These are phyloP conservation scores for Hemiprocne comata DNA, from an alignment of 2,113 vertebrate genomes.

Conservation along the genomic window DNA sequence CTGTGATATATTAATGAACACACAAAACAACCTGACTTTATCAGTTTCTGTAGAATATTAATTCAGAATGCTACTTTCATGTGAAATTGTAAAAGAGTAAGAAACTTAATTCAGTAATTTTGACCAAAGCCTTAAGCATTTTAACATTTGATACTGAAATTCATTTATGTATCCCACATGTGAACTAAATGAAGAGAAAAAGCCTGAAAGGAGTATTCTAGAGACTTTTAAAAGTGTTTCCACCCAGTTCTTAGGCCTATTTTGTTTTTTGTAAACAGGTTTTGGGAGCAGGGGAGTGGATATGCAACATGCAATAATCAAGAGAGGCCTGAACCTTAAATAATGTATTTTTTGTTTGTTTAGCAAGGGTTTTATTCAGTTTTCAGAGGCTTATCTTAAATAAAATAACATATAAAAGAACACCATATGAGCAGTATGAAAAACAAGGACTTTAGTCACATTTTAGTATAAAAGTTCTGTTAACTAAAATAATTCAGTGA, in stretches of 20 bases:
- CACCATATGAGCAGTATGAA: slow-evolving; percentile 44
- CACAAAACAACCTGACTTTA: not conserved
- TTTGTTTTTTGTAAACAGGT: not conserved
- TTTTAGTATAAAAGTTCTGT: slow-evolving; percentile 44
- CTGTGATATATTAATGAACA: not conserved
- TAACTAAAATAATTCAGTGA: slow-evolving; percentile 40
- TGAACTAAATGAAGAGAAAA: not conserved
- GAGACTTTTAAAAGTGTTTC: not conserved
- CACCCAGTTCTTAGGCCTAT: not conserved
- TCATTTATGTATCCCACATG: not conserved
- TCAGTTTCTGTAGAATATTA: not conserved
- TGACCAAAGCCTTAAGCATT: not conserved
- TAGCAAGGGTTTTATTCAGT: slow-evolving; percentile 58
- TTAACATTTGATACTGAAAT: not conserved
- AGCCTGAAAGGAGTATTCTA: slow-evolving; percentile 8
- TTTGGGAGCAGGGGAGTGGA: not conserved
- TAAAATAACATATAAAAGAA: slow-evolving; percentile 62
- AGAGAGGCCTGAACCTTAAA: slow-evolving; percentile 29
- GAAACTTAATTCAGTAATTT: not conserved
- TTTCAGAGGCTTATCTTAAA: slow-evolving; percentile 62
- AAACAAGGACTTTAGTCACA: slow-evolving; percentile 36
- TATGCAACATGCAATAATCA: not conserved
- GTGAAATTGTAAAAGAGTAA: not conserved
- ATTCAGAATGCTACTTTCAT: not conserved
- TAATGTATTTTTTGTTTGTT: slow-evolving; percentile 46